Conservation (phyloP, 2,888 invertebrate species). For the Pyrrhia umbra region DNA sequence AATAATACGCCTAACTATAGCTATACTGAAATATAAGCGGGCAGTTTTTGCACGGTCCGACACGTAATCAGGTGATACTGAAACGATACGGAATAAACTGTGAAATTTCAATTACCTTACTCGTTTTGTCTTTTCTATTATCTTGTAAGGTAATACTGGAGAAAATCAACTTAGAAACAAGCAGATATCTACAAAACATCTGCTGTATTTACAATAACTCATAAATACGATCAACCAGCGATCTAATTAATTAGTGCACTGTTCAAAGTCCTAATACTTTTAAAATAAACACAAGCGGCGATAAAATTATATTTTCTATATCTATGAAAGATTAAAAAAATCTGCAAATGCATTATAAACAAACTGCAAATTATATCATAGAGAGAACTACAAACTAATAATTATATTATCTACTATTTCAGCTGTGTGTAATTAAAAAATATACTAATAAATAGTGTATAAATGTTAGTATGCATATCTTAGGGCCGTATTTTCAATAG, state of each 20-base stretch:
- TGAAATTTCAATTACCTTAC: slow-evolving; percentile 35
- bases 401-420: no score
- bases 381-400: no score
- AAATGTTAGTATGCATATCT: no score
- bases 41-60: slow-evolving; percentile 30
- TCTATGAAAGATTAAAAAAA: no score
- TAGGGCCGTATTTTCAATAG: no score
- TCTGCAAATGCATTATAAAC: no score
- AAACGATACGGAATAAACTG: slow-evolving; percentile 29
- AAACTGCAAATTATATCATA: no score
- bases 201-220: background rate
- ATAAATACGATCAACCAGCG: background rate
- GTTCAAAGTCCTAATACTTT: background rate
- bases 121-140: slow-evolving; percentile 7
- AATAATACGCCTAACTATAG: slow-evolving; percentile 2
- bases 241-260: background rate
- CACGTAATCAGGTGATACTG: slow-evolving; percentile 38
- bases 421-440: no score
- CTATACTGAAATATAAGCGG: slow-evolving; percentile 1
- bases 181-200: slow-evolving; percentile 3
- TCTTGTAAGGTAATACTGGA: slow-evolving; percentile 2
- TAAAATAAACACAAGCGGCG: background rate
- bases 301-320: no score
- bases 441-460: no score
- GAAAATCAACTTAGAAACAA: background rate